Conservation (phyloP, 2,888 invertebrate species). For the Zelleria hepariella region DNA sequence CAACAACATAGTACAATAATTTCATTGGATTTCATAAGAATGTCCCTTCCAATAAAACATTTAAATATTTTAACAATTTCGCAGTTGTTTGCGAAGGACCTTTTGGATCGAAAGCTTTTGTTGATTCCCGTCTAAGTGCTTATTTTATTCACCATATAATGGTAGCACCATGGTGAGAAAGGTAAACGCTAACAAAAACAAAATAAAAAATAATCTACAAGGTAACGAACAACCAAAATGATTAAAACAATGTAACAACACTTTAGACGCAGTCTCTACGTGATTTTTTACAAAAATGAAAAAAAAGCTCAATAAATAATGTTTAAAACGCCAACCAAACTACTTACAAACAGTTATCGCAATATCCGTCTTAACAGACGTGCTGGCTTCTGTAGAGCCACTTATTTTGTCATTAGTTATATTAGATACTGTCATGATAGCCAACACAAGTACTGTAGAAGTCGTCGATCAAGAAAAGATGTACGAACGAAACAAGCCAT, state of each 20-base stretch:
- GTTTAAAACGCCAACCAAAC: constrained; percentile 39
- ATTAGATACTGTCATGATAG: neutral
- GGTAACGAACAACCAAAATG: neutral
- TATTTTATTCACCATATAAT: neutral
- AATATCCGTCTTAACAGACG: neutral
- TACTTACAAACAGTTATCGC: constrained; percentile 27
- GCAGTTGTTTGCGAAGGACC: neutral
- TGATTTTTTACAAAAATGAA: constrained; percentile 29
- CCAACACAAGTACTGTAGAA: neutral
- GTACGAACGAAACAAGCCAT: no score
- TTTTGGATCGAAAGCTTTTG: neutral
- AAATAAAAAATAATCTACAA: neutral
- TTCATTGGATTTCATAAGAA: constrained; percentile 2
- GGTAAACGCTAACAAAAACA: neutral
- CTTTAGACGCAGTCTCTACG: constrained; percentile 27
- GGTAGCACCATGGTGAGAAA: neutral
- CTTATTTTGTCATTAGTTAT: neutral
- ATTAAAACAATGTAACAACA: constrained; percentile 21
- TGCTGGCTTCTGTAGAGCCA: neutral
- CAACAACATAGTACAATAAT: constrained; percentile 3
- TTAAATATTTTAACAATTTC: neutral
- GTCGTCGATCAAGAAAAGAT: neutral
- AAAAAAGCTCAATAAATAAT: constrained; percentile 39
- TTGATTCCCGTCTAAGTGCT: neutral
- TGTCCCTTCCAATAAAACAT: neutral